A percentile compares a stretch with the other conserved stretches of the same genome.
phyloP scores from a whole-genome alignment of 2,797 vertebrate species.

The Aulostomus chinensis region DNA sequence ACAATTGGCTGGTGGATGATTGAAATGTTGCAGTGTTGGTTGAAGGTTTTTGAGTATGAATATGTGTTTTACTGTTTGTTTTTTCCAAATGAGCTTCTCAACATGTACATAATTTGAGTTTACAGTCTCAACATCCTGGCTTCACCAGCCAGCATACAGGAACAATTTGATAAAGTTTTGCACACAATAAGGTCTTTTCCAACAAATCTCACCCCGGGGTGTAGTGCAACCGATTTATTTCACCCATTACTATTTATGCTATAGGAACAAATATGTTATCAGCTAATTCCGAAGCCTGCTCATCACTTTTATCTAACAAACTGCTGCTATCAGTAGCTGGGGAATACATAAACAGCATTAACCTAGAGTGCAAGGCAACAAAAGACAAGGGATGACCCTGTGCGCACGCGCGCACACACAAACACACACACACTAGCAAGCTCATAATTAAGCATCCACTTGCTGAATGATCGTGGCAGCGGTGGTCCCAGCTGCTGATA shows the following conservation, averaged over 20 bases:
- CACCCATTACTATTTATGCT: conserved; percentile 1
- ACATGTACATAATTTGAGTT: no score
- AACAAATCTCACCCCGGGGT: conserved; percentile 6
- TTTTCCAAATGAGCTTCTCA: no score
- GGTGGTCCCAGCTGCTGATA: conserved; percentile 44
- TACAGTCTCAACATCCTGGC: no score
- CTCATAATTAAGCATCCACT: conserved; percentile 6
- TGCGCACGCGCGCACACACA: not conserved
- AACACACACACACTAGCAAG: not conserved
- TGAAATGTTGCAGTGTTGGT: not conserved
- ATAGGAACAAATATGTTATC: no score
- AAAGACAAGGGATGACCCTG: conserved; percentile 28
- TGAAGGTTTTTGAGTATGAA: no score
- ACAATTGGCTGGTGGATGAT: not conserved
- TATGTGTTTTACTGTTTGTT: no score
- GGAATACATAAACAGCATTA: conserved; percentile 17
- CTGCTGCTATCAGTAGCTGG: conserved; percentile 32
- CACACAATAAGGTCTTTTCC: no score
- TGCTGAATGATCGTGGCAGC: conserved; percentile 23
- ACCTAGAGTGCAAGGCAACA: conserved; percentile 19
- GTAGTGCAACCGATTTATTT: not conserved
- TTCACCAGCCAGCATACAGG: no score
- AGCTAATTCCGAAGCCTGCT: no score
- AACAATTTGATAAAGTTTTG: no score
- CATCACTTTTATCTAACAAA: conserved; percentile 26